These are phyloP conservation scores for Deroplatys truncata DNA, from an alignment of 2,888 invertebrate species.

Conservation along the genomic window DNA sequence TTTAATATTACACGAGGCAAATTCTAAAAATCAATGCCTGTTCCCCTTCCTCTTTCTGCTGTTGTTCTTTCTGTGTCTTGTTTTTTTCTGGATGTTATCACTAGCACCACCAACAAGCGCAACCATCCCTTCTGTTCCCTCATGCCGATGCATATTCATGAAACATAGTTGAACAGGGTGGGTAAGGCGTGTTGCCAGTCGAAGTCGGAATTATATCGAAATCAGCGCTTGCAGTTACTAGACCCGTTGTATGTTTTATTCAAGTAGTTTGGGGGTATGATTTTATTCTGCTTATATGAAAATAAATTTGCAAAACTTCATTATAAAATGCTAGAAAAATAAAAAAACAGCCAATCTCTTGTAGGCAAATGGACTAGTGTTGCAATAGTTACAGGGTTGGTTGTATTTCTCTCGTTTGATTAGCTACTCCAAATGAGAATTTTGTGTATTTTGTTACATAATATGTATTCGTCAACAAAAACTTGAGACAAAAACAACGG, in stretches of 20 bases:
- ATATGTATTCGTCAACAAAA: too few species aligned
- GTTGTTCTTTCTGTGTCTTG: not conserved
- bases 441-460: too few species aligned
- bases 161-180: not conserved
- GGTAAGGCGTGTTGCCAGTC: not conserved
- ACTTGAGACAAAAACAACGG: too few species aligned
- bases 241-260: not conserved
- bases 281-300: too few species aligned
- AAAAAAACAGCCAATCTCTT: too few species aligned
- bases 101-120: not conserved
- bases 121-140: not conserved
- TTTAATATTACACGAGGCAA: not conserved
- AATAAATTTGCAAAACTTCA: too few species aligned
- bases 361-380: too few species aligned
- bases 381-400: too few species aligned
- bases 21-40: not conserved
- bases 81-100: not conserved
- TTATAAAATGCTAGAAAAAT: too few species aligned
- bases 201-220: not conserved
- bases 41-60: not conserved
- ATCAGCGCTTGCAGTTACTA: not conserved
- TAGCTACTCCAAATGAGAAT: too few species aligned
- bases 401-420: too few species aligned
- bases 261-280: too few species aligned
- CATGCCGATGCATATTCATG: not conserved